Evolutionary conservation across 2,113 vertebrate species (phyloP), one percentile per base, ranked within the genome.

Genomic region (Apeltes quadracus): DNA sequence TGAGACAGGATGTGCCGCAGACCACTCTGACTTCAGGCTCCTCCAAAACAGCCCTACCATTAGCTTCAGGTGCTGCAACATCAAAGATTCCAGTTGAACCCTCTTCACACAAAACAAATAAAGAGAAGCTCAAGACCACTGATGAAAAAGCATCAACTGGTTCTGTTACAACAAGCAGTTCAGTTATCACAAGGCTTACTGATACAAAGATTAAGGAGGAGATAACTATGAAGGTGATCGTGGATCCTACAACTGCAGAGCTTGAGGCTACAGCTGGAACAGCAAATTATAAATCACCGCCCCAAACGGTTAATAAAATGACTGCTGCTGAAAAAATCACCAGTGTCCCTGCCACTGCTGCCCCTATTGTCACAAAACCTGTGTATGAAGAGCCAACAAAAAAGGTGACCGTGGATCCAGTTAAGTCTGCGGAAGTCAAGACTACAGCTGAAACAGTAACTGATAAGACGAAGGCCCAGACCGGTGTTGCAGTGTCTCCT

Each of bases 31-130:
- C 62, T 78, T 81, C 84, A 67, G 5, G 34, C 51, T 59, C 62
- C 41, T 76, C 67, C 38, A 88, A 80, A 67, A 38, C 57, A 50
- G 54, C 74, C 38, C 68, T 76, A 29, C 56, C 85, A 75, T 69
- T 77, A 76, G 34, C 71, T 71, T 54, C 69, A 79, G 87, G 76
- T 84, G 83, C 65, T 78, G 54, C 75, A 53, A 50, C 61, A 78
- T 82, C 72, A 74, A 81, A 82, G 78, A 64, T 71, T 39, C 27
- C 67, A 39, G 34, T 64, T 63, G 76, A 76, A 34, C 61, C 72
- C 1, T 69, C 75, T 22, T 3, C 61, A 50, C 44, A 43, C 55
- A 84, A 88, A 81, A 64, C 48, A 76, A 81, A 58, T 9, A 84
- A 83, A 68, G 80, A 88, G 11, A 78, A 85, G 55, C n/a, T n/a